Percentiles rank a stretch among this genome's conserved stretches.
phyloP scores from a whole-genome alignment of 1,140 invertebrate genomes.

The fruit fly (Drosophila melanogaster) region DNA sequence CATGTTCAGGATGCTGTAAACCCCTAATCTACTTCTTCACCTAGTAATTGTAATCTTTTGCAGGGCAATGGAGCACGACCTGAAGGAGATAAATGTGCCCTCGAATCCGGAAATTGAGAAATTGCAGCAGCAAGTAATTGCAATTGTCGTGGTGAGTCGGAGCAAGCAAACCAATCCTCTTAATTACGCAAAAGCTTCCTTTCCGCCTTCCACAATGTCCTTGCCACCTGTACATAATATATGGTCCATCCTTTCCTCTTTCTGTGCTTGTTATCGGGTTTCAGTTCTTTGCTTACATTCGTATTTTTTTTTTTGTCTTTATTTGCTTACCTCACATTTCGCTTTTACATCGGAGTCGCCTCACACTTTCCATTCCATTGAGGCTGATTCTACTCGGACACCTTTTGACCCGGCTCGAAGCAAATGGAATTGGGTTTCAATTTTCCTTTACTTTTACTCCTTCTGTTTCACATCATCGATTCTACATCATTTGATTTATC shows the following conservation, averaged over 20 bases:
- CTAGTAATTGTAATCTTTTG: constrained; percentile 17
- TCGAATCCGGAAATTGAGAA: constrained; percentile 82
- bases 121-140: constrained; percentile 83
- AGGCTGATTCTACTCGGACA: constrained; percentile 51
- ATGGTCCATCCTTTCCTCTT: constrained; percentile 15
- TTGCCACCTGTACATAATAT: constrained; percentile 23
- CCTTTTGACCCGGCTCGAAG: constrained; percentile 45
- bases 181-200: constrained; percentile 38
- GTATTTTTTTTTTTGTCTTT: constrained; percentile 28
- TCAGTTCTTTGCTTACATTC: constrained; percentile 7
- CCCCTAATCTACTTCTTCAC: constrained; percentile 6
- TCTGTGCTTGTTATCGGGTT: constrained; percentile 23
- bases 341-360: constrained; percentile 38
- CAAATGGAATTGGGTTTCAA: constrained; percentile 59
- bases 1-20: neutral
- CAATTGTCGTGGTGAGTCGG: constrained; percentile 82
- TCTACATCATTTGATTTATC: constrained; percentile 42
- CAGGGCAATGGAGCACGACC: constrained; percentile 82
- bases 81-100: constrained; percentile 83
- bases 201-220: constrained; percentile 9
- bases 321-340: constrained; percentile 48
- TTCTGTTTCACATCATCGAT: constrained; percentile 32
- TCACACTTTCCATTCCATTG: constrained; percentile 23
- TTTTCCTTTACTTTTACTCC: constrained; percentile 7
- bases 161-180: constrained; percentile 44